Conservation (phyloP, 2,888 invertebrate species). For the Phlogophora meticulosa region DNA sequence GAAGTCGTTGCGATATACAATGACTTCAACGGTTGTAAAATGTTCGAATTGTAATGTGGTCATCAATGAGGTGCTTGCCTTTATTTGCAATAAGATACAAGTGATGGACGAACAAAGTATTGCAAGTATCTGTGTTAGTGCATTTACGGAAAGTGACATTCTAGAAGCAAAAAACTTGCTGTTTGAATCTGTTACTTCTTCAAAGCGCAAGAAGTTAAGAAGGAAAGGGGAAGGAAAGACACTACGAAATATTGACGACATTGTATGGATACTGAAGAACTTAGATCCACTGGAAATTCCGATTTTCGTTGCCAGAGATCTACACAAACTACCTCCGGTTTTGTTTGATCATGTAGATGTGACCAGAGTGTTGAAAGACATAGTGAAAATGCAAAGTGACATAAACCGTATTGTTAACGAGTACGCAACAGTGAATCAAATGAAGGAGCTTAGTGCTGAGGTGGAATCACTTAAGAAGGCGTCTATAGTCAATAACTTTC, state of each 20-base stretch:
- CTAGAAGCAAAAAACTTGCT: too few species aligned
- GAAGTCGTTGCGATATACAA: not conserved
- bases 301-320: constrained; percentile 1
- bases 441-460: too few species aligned
- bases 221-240: not conserved
- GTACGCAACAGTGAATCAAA: too few species aligned
- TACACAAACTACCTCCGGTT: not conserved
- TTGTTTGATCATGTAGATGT: not conserved
- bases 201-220: too few species aligned
- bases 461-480: too few species aligned
- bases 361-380: too few species aligned
- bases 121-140: not conserved
- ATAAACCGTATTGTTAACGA: too few species aligned
- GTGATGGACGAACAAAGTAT: constrained; percentile 1
- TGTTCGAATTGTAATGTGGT: not conserved
- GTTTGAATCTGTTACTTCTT: too few species aligned
- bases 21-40: not conserved
- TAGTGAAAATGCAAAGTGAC: too few species aligned
- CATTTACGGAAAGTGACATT: constrained; percentile 3
- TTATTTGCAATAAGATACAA: constrained; percentile 1
- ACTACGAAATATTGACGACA: not conserved
- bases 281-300: not conserved
- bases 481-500: too few species aligned
- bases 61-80: not conserved
- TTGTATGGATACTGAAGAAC: constrained; percentile 1